Evolutionary conservation across 2,797 vertebrate species (phyloP), one percentile per base, ranked within the genome.

Genomic region (Psittacula derbiana): DNA sequence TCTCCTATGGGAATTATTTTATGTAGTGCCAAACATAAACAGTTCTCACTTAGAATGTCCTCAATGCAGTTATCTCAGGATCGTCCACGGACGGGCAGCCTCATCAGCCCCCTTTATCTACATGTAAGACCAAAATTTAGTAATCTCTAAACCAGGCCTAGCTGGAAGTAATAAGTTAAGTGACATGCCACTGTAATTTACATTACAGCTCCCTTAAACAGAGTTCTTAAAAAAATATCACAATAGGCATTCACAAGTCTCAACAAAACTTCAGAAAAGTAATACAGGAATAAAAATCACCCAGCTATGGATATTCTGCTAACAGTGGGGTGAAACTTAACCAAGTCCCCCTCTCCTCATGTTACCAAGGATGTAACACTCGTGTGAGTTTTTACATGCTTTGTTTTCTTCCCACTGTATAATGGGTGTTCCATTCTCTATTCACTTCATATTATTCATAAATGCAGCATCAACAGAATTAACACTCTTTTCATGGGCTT

Each of bases 11-110:
- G 15, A 83, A 76, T 17, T 43, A 40, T 67, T 80, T 58, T 58
- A 65, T 73, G 95, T 79, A 66, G 21, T 50, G 53, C 16, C 33
- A 74, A 74, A 88, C 17, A 41, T 11, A 23, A 84, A 61, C 2
- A 4, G 12, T 4, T 72, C 25, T 79, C 58, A 57, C 17, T 79
- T 41, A 57, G 17, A 11, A 79, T 53, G 14, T 31, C 10, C 33
- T 78, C 71, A 66, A 49, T 2, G 1, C 19, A 52, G n/a, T 47
- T 86, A 80, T 31, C 47, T 50, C 57, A 64, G 52, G 12, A 53
- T 66, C 23, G 44, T 73, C 33, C 66, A 44, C 1, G 2, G 2
- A 33, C 2, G 6, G n/a, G 36, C 6, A 1, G 15, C 50, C 38
- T 58, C 75, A 69, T 61, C 28, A 66, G 30, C 16, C 17, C 12